Conservation (phyloP, 2,888 invertebrate species). For the Drosophila fungiperda region DNA sequence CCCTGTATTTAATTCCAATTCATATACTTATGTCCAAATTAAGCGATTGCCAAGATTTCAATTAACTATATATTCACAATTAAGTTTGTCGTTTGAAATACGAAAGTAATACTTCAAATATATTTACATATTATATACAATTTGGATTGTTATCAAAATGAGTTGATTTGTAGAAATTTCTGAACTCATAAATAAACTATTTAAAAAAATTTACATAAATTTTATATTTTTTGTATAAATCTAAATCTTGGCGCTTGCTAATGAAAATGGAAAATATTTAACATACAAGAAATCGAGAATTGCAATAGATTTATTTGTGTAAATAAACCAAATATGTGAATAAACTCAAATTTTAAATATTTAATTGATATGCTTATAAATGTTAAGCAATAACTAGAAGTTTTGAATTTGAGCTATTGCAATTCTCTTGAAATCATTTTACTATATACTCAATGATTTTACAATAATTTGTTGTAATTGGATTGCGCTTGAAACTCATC, state of each 20-base stretch:
- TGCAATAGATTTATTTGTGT: constrained; percentile 35
- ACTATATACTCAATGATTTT: not conserved
- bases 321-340: constrained; percentile 10
- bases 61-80: constrained; percentile 23
- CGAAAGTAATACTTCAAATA: constrained; percentile 8
- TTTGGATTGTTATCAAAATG: constrained; percentile 10
- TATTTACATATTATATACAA: constrained; percentile 1
- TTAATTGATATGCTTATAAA: not conserved
- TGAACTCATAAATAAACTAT: constrained; percentile 11
- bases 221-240: not conserved
- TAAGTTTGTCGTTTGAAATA: constrained; percentile 35
- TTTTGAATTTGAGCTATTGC: constrained; percentile 9
- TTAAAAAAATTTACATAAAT: not conserved
- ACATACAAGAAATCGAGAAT: constrained; percentile 9
- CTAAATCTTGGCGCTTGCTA: not conserved
- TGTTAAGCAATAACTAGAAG: not conserved
- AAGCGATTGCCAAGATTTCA: constrained; percentile 25
- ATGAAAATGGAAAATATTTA: not conserved
- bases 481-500: constrained; percentile 6
- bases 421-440: constrained; percentile 12
- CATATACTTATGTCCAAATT: constrained; percentile 8
- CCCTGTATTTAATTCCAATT: constrained; percentile 20
- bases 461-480: constrained; percentile 3
- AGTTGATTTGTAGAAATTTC: constrained; percentile 10
- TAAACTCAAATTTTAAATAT: constrained; percentile 21